Evolutionary conservation across 2,797 vertebrate species (phyloP), one percentile per base, ranked within the genome.

Genomic region (Malacoctenus gilli): DNA sequence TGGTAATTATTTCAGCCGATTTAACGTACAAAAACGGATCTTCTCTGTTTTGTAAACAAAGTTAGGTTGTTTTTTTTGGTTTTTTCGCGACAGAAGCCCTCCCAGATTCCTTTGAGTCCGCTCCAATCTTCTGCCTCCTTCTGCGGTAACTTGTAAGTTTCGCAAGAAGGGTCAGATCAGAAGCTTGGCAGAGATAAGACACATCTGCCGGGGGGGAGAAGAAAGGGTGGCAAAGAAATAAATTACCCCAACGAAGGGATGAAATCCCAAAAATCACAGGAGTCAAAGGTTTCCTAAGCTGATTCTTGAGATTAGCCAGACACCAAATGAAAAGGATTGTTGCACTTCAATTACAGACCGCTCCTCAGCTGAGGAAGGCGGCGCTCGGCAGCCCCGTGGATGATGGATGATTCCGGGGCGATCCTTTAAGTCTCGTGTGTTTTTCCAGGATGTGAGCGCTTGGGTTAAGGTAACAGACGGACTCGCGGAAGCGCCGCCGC

Each of bases 241-340:
- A 81, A 83, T 61, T 59, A n/a, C n/a, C n/a, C n/a, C n/a, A 82
- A 79, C 70, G 53, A 67, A 70, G 52, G 65, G 58, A 68, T 58
- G 57, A 58, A 72, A 77, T 70, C n/a, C 58, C 67, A 83, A 83
- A 81, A 85, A 32, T 11, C 9, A 10, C 35, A 65, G 73, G 73
- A 83, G 77, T 79, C 72, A 76, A 62, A 78, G 57, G 68, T 79
- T 77, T 58, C 68, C 61, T 40, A 68, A 83, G 72, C 20, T 74
- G 79, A 82, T 60, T 62, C 46, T 54, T 85, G 88, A 91, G 61
- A 85, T 80, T 79, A 85, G 48, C 87, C 89, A 91, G 87, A 86
- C 59, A 70, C 75, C 40, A 25, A 56, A 43, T 34, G 52, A 73
- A 63, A 71, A 81, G 62, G 22, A 64, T 47, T 37, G 76, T 74